Evolutionary conservation across 2,888 invertebrate genomes (phyloP).

Genomic region (Scaptomyza flava): DNA sequence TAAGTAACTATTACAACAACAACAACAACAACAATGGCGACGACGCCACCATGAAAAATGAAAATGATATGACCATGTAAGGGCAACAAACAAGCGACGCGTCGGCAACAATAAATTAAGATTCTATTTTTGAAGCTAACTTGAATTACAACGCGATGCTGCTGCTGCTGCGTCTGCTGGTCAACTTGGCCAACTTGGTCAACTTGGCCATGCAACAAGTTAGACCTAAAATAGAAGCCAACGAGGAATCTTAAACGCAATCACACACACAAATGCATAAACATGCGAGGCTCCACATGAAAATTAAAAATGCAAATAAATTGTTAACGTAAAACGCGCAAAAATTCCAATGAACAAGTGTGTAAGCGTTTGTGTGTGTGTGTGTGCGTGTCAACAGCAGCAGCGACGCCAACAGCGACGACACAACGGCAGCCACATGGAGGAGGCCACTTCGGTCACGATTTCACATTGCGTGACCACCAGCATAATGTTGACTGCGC

Average conservation of each 20-base stretch:
- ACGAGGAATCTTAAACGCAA: slow-evolving; percentile 25
- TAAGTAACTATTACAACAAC: slow-evolving; percentile 10
- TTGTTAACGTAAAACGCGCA: slow-evolving; percentile 75
- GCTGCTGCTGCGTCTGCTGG: slow-evolving; percentile 14
- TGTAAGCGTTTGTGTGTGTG: slow-evolving; percentile 12
- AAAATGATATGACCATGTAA: slow-evolving; percentile 76
- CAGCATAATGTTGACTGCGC: slow-evolving; percentile 48
- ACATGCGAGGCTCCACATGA: slow-evolving; percentile 58
- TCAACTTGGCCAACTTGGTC: slow-evolving; percentile 28
- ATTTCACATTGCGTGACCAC: slow-evolving; percentile 62
- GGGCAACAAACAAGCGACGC: slow-evolving; percentile 49
- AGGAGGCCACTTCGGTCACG: slow-evolving; percentile 77
- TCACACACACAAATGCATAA: slow-evolving; percentile 20
- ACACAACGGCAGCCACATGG: slow-evolving; percentile 56
- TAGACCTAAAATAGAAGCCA: slow-evolving; percentile 77
- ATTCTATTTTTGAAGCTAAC: slow-evolving; percentile 78
- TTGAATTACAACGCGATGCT: slow-evolving; percentile 64
- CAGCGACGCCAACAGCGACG: slow-evolving; percentile 10
- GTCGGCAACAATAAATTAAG: slow-evolving; percentile 76
- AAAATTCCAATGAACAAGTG: slow-evolving; percentile 62
- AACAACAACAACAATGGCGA: slow-evolving; percentile 10
- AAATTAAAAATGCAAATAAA: slow-evolving; percentile 81
- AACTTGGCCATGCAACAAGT: slow-evolving; percentile 65
- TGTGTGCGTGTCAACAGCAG: slow-evolving; percentile 26
- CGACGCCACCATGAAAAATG: slow-evolving; percentile 65